Base-by-base conservation (phyloP, 2,888 invertebrate genomes). In the Drosophila parthenogenetica region DNA sequence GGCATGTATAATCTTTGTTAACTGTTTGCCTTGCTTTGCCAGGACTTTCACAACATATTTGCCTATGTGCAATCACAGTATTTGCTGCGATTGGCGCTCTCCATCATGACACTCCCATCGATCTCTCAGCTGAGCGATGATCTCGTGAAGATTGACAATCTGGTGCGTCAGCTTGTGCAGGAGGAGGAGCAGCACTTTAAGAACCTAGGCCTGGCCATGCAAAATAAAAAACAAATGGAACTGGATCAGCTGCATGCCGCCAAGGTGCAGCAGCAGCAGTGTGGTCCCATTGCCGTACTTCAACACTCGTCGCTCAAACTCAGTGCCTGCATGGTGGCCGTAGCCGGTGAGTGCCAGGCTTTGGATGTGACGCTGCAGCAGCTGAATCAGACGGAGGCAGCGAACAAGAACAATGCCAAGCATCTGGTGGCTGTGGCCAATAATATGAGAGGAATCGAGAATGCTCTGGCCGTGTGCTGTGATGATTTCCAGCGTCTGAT, bases 31-130 rank as follows among this genome's bases (percentile, higher is more conserved):
- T 29, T 29, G 8, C 29, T 29, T 29, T 29, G 29, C 29, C 29
- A 92, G 92, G 91, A 91, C 59, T 92, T 92, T 60, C 91, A 92
- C 77, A 92, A 92, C 64, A 92, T 92, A 29, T 92, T 92, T 59
- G 91, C 92, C 17, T 92, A 92, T 66, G 91, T 92, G 40, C 92
- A 92, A 75, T 92, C 92, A 7, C 92, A 92, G 74, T 92, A 91
- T 68, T 70, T 92, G 29, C 66, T 91, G 5, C 91, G 92, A 3
- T 75, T 92, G 68, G 91, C 91, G n/a, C 77, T 92, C 2, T 90
- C 90, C 7, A 83, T 91, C 16, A 88, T 87, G 50, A 91, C 91
- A 7, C 81, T 88, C 16, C 90, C 91, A 3, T 90, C 91, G 5
- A 79, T 91, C n/a, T 89, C 87, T 13, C 76, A 79, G 35, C 72